A percentile compares a stretch with the other conserved stretches of the same genome.
These are phyloP conservation scores for Rhyacophila evoluta DNA, from an alignment of 2,888 invertebrate genomes.

Conservation along the genomic window DNA sequence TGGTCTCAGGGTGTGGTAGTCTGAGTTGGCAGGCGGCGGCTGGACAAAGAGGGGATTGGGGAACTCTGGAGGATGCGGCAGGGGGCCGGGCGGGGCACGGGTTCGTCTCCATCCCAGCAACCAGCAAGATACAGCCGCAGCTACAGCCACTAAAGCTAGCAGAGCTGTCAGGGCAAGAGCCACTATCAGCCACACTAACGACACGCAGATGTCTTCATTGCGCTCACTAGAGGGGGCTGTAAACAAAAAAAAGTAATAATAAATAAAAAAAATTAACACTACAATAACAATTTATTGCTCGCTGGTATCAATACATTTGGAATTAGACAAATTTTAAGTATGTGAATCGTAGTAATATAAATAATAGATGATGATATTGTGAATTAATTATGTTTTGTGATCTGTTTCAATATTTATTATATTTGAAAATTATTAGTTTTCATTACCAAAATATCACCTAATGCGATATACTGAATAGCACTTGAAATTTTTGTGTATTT, in stretches of 20 bases:
- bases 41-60: constrained; percentile 93
- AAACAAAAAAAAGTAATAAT: neutral
- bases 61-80: constrained; percentile 95
- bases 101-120: constrained; percentile 92
- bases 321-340: no score
- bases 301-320: no score
- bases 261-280: no score
- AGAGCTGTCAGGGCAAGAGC: constrained; percentile 92
- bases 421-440: no score
- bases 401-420: no score
- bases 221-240: constrained; percentile 53
- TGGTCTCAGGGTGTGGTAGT: constrained; percentile 74
- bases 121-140: constrained; percentile 96
- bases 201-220: constrained; percentile 86
- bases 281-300: no score
- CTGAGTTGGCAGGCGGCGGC: constrained; percentile 77
- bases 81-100: constrained; percentile 88
- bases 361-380: no score
- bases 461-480: no score
- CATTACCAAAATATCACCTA: no score
- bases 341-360: no score
- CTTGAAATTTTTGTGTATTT: no score
- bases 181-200: constrained; percentile 92
- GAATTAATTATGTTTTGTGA: no score
- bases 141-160: constrained; percentile 91